Conservation (phyloP, 2,888 invertebrate species). For the Myathropa florea region DNA sequence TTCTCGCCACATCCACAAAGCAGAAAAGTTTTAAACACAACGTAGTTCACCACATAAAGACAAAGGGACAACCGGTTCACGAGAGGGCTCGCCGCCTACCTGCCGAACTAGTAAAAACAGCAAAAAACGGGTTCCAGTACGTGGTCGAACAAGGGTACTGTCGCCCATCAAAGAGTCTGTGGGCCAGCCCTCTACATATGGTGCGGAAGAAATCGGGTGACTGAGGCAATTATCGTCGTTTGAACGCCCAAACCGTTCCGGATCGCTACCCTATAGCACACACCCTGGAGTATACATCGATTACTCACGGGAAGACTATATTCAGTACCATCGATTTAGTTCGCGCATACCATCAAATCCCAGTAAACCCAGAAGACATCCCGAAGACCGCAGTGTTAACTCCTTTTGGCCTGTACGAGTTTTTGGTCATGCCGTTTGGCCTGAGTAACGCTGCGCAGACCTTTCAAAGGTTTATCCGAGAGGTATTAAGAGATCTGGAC, state of each 20-base stretch:
- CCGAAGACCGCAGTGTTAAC: slow-evolving; percentile 76
- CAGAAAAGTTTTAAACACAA: no score
- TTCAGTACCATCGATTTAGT: slow-evolving; percentile 75
- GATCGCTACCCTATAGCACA: slow-evolving; percentile 75
- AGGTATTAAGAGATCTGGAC: slow-evolving; percentile 43
- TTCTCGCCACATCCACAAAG: not conserved
- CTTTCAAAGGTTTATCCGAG: slow-evolving; percentile 53
- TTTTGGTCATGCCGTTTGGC: slow-evolving; percentile 56
- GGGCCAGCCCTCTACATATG: slow-evolving; percentile 31
- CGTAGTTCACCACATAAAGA: no score
- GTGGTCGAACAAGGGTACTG: slow-evolving; percentile 2
- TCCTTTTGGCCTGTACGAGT: slow-evolving; percentile 72
- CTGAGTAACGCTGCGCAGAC: slow-evolving; percentile 64
- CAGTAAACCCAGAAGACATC: slow-evolving; percentile 72
- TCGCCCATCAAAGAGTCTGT: slow-evolving; percentile 1
- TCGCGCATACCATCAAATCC: slow-evolving; percentile 69
- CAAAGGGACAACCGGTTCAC: no score
- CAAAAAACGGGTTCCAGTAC: not conserved
- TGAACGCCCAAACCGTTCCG: slow-evolving; percentile 57
- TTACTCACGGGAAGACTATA: slow-evolving; percentile 66
- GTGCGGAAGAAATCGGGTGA: no score
- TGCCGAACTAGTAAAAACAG: not conserved
- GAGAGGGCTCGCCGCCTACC: no score
- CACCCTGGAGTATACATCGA: slow-evolving; percentile 48
- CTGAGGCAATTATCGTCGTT: slow-evolving; percentile 8